Base-by-base conservation (phyloP, 2,797 vertebrate genomes). In the Harpagifer antarcticus region DNA sequence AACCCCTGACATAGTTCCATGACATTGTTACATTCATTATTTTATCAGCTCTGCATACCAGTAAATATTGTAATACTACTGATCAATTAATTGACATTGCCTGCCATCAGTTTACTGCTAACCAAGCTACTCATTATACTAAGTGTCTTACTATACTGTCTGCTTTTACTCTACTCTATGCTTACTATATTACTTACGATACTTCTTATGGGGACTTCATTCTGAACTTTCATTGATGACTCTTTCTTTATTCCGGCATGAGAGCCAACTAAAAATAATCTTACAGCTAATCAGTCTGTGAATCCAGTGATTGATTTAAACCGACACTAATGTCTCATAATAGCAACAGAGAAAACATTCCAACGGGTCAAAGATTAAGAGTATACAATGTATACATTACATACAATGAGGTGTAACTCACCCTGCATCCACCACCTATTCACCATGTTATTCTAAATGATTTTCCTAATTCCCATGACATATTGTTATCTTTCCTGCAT, bases 401-500 rank as follows among this genome's bases (percentile, higher is more conserved):
- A 56, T 16, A n/a, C 19, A 57, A 17, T 48, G 1, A 53, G 48
- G 40, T 52, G 0, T 16, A 40, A 14, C 10, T 33, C 2, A 12
- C 52, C 47, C 59, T 19, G 6, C 3, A 6, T 49, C 23, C 19
- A 56, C 10, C 15, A 16, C 44, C 15, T 61, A 56, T 70, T 68
- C 48, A 64, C 9, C 16, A 3, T 60, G 43, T 16, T 31, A 33
- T 65, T 57, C 7, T 57, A 16, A 55, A 63, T 50, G n/a, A 58
- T 63, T 48, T 48, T 16, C 61, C 47, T 17, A 27, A n/a, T 65
- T 52, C 15, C n/a, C 23, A 42, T 71, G n/a, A 66, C 23, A 71
- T 63, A 60, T 52, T 44, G 43, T 66, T 74, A n/a, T 64, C 60
- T 45, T 60, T 53, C 40, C 63, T 37, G 47, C 53, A 66, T 62